phyloP scores from a whole-genome alignment of 2,888 invertebrate species.

The Drosophila kokeensis region DNA sequence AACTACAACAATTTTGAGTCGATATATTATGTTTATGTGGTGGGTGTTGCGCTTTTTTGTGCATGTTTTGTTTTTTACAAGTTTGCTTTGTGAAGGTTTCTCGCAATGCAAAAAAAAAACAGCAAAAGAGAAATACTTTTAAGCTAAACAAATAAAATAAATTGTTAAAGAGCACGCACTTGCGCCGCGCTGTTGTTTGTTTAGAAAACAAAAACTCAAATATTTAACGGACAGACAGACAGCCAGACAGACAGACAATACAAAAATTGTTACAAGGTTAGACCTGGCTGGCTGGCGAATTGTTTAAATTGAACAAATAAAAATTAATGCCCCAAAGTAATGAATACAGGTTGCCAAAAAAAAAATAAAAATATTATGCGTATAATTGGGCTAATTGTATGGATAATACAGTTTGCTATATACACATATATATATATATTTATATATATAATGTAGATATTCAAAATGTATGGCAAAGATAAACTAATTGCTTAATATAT shows the following conservation, averaged over 20 bases:
- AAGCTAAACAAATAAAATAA: slow-evolving; percentile 59
- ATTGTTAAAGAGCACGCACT: slow-evolving; percentile 60
- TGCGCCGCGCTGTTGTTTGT: slow-evolving; percentile 51
- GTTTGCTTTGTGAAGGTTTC: slow-evolving; percentile 63
- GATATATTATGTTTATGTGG: slow-evolving; percentile 39
- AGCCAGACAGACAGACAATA: neutral
- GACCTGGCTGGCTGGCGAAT: slow-evolving; percentile 41
- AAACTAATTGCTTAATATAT: neutral
- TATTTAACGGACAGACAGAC: slow-evolving; percentile 7
- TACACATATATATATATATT: neutral
- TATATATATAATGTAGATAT: neutral
- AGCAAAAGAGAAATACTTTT: slow-evolving; percentile 34
- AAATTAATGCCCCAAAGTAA: slow-evolving; percentile 46
- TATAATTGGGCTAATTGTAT: slow-evolving; percentile 48
- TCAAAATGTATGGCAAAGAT: neutral
- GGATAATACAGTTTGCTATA: slow-evolving; percentile 16
- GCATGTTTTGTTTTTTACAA: slow-evolving; percentile 15
- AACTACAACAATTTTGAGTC: slow-evolving; percentile 33
- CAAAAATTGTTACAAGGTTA: slow-evolving; percentile 63
- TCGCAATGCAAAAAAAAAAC: slow-evolving; percentile 19
- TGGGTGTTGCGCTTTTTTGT: slow-evolving; percentile 65
- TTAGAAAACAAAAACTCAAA: slow-evolving; percentile 49
- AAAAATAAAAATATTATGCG: slow-evolving; percentile 24
- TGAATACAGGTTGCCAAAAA: slow-evolving; percentile 12
- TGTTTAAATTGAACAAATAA: slow-evolving; percentile 65